Base-by-base conservation (phyloP, 2,113 vertebrate genomes). In the Protomyctophum bolini region DNA sequence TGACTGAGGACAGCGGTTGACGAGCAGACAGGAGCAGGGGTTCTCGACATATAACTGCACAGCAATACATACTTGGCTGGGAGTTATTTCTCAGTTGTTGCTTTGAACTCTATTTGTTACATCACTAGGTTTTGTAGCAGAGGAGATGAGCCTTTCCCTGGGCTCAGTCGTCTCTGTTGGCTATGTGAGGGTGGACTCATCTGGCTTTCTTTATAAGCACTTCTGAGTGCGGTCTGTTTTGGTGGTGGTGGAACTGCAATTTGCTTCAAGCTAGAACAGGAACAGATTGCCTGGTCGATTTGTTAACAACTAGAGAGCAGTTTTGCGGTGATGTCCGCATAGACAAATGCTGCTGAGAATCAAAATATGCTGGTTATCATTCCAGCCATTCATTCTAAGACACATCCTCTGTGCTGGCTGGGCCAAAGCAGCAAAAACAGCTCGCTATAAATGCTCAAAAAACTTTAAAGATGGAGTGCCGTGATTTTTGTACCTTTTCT, bases 41-140 rank as follows among this genome's bases (percentile, higher is more conserved):
- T 54, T 10, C 6, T 41, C 33, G 5, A 41, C 33, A 41, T 41
- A 41, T 41, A 41, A 41, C 33, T 4, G 33, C 33, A 4, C 33
- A 41, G 33, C 33, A 41, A 41, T 41, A 1, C 33, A 41, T 41
- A 4, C 33, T 41, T 12, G 28, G 21, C 58, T 50, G 65, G 68
- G 50, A 45, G 58, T n/a, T 51, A 70, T 0, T 28, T 28, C 33
- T 58, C 15, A 46, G 15, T 52, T 11, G 21, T 56, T 7, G 46
- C 59, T 63, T 41, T 61, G 63, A 62, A 4, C 49, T 56, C 7
- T 54, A 12, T 45, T 51, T 62, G 69, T 60, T 65, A 61, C 57
- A 15, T 65, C 51, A 0, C 60, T 58, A 64, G 12, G 8, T 14
- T 55, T 15, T 56, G 45, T 50, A 49, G 10, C 63, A 28, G 47